Conservation (phyloP, 2,113 vertebrate genomes). For the Datnioides undecimradiatus region DNA sequence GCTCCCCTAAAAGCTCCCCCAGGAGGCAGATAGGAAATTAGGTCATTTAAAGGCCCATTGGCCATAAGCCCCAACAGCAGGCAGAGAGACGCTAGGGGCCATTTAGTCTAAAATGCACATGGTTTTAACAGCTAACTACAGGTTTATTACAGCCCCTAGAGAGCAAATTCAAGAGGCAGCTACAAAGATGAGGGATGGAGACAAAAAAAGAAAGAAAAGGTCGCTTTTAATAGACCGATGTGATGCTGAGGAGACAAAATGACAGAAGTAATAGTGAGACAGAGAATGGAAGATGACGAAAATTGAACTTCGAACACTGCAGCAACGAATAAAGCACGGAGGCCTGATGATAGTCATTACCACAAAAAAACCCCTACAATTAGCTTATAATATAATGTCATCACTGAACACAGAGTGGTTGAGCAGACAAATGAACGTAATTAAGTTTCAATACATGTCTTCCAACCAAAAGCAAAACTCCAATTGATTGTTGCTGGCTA, state of each 20-base stretch:
- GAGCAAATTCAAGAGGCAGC: constrained; percentile 38
- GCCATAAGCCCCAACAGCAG: constrained; percentile 70
- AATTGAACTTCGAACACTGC: constrained; percentile 15
- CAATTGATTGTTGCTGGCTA: background rate
- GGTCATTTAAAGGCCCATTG: constrained; percentile 80
- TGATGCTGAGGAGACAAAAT: constrained; percentile 43
- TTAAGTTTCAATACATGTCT: constrained; percentile 23
- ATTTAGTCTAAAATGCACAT: constrained; percentile 72
- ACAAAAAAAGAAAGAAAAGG: constrained; percentile 34
- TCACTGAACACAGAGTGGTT: constrained; percentile 7
- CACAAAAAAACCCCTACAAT: constrained; percentile 53
- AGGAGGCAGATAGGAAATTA: constrained; percentile 74
- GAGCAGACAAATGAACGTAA: constrained; percentile 39
- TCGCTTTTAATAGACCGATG: constrained; percentile 32
- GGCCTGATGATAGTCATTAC: constrained; percentile 37
- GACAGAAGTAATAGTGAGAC: background rate
- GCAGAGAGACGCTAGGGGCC: constrained; percentile 57
- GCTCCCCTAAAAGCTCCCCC: constrained; percentile 68
- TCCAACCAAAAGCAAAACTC: background rate
- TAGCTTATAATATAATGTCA: constrained; percentile 44
- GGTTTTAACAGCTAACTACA: constrained; percentile 74
- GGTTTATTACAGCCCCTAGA: constrained; percentile 66
- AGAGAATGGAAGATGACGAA: constrained; percentile 1
- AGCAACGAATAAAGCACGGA: constrained; percentile 18
- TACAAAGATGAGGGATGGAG: constrained; percentile 49